These are phyloP conservation scores for Amphiduros pacificus DNA, from an alignment of 2,888 invertebrate genomes.

Conservation along the genomic window DNA sequence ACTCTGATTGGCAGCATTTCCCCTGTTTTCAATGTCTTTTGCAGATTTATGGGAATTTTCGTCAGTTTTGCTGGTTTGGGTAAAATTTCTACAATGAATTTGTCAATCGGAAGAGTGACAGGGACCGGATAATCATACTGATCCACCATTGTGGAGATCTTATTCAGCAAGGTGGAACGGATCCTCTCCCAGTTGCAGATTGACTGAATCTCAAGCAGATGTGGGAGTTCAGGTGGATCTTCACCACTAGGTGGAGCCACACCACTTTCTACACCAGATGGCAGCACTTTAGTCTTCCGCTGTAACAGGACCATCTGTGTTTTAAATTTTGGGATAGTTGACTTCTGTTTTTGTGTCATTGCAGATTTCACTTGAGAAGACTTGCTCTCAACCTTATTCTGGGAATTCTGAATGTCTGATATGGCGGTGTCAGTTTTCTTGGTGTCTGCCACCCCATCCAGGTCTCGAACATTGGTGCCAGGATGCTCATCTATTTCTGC, in stretches of 20 bases:
- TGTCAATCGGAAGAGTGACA: background rate
- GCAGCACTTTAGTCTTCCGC: background rate
- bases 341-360: too few species aligned
- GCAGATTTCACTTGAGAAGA: too few species aligned
- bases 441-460: too few species aligned
- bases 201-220: slow-evolving; percentile 48
- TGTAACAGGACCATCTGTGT: slow-evolving; percentile 21
- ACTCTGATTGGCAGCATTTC: background rate
- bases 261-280: background rate
- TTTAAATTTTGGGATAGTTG: background rate
- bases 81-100: slow-evolving; percentile 9
- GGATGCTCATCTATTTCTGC: too few species aligned
- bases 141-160: slow-evolving; percentile 17
- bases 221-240: slow-evolving; percentile 32
- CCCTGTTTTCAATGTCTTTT: background rate
- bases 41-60: slow-evolving; percentile 1
- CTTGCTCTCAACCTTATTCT: too few species aligned
- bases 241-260: too few species aligned
- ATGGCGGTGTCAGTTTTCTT: too few species aligned
- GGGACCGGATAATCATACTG: background rate
- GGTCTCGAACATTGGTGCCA: too few species aligned
- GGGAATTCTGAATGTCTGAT: too few species aligned
- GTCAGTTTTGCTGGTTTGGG: slow-evolving; percentile 5
- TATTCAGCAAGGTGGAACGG: slow-evolving; percentile 42
- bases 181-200: slow-evolving; percentile 48